A percentile compares a stretch with the other conserved stretches of the same genome.
Evolutionary conservation across 2,797 vertebrate genomes (phyloP).

Genomic region (Mustela erminea): DNA sequence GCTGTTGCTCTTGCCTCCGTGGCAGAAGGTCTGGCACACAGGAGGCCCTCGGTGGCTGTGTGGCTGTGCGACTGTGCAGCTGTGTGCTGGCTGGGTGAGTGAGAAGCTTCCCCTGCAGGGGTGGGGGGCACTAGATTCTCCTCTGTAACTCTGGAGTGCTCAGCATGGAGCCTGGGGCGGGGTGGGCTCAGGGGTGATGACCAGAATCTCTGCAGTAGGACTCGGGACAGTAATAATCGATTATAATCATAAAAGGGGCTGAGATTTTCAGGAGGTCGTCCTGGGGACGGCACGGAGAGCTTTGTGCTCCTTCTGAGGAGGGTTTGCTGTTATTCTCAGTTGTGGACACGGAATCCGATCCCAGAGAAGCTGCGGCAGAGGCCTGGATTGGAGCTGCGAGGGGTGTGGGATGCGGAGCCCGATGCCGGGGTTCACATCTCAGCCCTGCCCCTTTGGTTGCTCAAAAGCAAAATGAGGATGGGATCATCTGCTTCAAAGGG

Average conservation of each 20-base stretch:
- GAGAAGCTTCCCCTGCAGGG: background rate
- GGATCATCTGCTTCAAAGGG: too few relatives aligned
- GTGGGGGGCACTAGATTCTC: fast-evolving
- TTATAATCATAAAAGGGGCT: background rate
- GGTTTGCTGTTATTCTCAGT: background rate
- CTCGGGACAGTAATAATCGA: background rate
- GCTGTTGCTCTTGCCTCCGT: background rate
- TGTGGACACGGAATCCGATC: background rate
- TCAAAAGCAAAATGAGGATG: background rate
- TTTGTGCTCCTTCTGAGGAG: background rate
- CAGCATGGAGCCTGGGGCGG: background rate
- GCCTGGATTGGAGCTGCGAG: fast-evolving
- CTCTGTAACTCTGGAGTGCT: background rate
- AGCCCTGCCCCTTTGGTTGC: background rate
- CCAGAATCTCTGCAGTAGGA: background rate
- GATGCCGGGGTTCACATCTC: background rate
- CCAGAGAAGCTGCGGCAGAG: background rate
- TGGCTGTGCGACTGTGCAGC: too few relatives aligned
- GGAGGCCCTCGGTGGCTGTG: background rate
- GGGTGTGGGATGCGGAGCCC: background rate
- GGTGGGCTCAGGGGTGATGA: background rate
- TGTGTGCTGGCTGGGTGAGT: background rate
- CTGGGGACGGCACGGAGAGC: background rate
- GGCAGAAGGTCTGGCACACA: background rate
- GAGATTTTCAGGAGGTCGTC: fast-evolving